phyloP scores from a whole-genome alignment of 2,797 vertebrate genomes.

The Centropyge bicolor region DNA sequence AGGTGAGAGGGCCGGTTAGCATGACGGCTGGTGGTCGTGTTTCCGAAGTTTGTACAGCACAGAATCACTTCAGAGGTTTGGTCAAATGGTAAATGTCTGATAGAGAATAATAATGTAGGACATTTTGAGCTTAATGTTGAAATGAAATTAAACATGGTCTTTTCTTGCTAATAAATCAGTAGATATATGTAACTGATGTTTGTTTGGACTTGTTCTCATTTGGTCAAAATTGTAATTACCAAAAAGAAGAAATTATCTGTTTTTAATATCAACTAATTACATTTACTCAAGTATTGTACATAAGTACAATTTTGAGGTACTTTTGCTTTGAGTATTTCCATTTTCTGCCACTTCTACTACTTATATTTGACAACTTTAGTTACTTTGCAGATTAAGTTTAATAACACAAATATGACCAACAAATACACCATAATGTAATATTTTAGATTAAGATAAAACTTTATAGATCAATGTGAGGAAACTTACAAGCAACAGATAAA shows the following conservation, averaged over 20 bases:
- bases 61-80: neutral
- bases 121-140: neutral
- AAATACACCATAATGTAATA: too few species aligned
- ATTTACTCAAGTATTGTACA: too few species aligned
- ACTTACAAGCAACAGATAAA: too few species aligned
- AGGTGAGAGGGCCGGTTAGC: conserved; percentile 73
- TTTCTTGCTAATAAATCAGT: neutral
- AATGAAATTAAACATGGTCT: neutral
- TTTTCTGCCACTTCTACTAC: too few species aligned
- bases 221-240: neutral
- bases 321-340: too few species aligned
- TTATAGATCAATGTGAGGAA: too few species aligned
- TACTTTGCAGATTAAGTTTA: too few species aligned
- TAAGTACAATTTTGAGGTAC: too few species aligned
- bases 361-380: too few species aligned
- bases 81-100: neutral
- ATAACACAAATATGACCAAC: too few species aligned
- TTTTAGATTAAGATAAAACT: too few species aligned
- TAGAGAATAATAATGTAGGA: neutral
- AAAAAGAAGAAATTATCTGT: neutral
- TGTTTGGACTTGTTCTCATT: neutral
- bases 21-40: conserved; percentile 59
- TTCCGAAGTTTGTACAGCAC: conserved; percentile 22
- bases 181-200: neutral
- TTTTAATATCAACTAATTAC: too few species aligned